phyloP scores from a whole-genome alignment of 2,888 invertebrate species.

The Tipula helvola region DNA sequence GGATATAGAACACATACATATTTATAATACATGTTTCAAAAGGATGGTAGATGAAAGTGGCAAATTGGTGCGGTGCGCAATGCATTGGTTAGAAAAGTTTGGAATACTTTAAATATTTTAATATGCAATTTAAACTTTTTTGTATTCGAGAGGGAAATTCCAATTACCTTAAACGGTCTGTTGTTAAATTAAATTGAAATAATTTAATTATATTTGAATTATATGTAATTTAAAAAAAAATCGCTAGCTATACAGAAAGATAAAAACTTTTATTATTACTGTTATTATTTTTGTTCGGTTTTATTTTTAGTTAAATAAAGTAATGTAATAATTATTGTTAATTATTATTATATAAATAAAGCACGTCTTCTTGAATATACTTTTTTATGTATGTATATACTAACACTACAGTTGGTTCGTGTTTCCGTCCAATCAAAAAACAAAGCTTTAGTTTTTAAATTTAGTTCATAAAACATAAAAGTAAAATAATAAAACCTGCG shows the following conservation, averaged over 20 bases:
- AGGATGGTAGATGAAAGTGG: not conserved
- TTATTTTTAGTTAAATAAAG: not conserved
- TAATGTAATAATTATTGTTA: not conserved
- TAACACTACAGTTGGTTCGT: not conserved
- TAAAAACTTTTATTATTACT: not conserved
- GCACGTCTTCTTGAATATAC: not conserved
- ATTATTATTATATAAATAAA: not conserved
- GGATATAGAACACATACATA: not conserved
- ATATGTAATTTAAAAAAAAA: not conserved
- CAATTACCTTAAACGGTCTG: not conserved
- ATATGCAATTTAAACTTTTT: not conserved
- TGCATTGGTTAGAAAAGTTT: not conserved
- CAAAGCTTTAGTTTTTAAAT: not conserved
- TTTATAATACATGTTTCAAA: not conserved
- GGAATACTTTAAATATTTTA: not conserved
- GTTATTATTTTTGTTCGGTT: not conserved
- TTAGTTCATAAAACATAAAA: not conserved
- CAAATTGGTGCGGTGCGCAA: not conserved
- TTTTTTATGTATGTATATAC: not conserved
- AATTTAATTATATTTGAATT: not conserved
- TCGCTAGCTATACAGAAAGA: not conserved
- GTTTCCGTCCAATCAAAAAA: not conserved
- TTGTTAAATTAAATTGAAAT: slow-evolving; percentile 4
- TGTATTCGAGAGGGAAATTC: not conserved
- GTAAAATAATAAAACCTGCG: not conserved